These are phyloP conservation scores for Cyrtorhinus lividipennis DNA, from an alignment of 1,140 invertebrate species.

Conservation along the genomic window DNA sequence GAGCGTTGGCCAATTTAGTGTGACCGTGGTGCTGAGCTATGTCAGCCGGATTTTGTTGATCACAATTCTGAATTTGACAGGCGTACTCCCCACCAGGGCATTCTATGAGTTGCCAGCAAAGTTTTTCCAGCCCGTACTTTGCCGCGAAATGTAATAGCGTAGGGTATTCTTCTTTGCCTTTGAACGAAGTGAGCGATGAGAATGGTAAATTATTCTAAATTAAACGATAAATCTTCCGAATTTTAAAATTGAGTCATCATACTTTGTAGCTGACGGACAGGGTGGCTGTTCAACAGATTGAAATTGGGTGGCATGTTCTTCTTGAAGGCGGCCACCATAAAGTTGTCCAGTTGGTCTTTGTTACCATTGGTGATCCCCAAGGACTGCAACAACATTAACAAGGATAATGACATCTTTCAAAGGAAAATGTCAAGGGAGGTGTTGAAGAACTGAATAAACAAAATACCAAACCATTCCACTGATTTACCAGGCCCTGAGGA, in stretches of 20 bases:
- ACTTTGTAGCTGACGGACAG: background rate
- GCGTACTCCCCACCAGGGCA: constrained; percentile 67
- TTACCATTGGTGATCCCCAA: constrained; percentile 60
- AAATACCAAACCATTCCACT: no score
- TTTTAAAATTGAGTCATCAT: background rate
- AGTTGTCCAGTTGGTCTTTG: constrained; percentile 61
- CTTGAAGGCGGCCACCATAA: constrained; percentile 63
- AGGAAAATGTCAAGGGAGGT: no score
- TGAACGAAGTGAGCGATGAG: background rate
- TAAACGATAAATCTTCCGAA: background rate
- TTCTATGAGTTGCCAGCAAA: constrained; percentile 66
- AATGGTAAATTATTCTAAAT: background rate
- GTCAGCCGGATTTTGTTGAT: constrained; percentile 63
- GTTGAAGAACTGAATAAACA: no score
- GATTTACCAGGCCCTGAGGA: no score
- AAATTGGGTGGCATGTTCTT: constrained; percentile 67
- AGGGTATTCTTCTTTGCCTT: constrained; percentile 66
- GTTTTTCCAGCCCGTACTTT: constrained; percentile 63
- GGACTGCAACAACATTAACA: constrained; percentile 38
- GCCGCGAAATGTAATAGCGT: constrained; percentile 78
- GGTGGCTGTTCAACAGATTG: constrained; percentile 41
- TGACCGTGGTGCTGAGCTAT: constrained; percentile 59
- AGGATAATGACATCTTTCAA: constrained; percentile 3
- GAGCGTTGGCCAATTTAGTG: constrained; percentile 48
- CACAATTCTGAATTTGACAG: constrained; percentile 58